A percentile compares a stretch with the other conserved stretches of the same genome.
Conservation (phyloP, 30 jellyfish, hydroid and myxozoan genomes). For the Turritopsis dohrnii region DNA sequence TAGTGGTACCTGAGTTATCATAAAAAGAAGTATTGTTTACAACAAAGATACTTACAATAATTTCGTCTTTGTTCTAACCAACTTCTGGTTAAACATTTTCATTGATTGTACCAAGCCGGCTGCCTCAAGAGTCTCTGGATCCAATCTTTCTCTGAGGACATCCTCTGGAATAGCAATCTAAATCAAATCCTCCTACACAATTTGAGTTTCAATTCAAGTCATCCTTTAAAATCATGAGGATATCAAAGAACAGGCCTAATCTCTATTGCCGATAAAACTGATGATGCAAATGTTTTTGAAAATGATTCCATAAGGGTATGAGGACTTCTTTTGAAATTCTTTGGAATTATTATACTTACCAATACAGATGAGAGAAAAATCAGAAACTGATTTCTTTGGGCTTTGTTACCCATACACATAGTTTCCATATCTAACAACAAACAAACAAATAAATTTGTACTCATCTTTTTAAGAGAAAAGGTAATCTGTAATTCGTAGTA, state of each 20-base stretch:
- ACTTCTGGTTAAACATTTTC: conserved; percentile 72
- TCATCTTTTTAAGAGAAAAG: background rate
- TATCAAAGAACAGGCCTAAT: background rate
- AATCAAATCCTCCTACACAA: background rate
- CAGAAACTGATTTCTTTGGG: conserved; percentile 59
- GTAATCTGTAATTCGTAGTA: too few relatives aligned
- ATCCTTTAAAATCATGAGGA: background rate
- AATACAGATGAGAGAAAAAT: conserved; percentile 53
- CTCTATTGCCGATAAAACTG: too few relatives aligned
- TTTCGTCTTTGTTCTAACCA: conserved; percentile 89
- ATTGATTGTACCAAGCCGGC: conserved; percentile 73
- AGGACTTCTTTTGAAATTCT: background rate
- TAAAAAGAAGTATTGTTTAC: background rate
- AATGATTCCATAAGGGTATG: too few relatives aligned
- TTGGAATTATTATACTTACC: conserved; percentile 42
- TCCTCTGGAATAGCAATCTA: conserved; percentile 73
- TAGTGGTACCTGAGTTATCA: background rate
- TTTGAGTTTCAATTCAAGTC: background rate
- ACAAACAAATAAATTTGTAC: background rate
- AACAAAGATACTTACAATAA: conserved; percentile 67
- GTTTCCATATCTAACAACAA: conserved; percentile 72
- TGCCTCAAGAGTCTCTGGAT: conserved; percentile 84
- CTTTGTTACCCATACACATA: conserved; percentile 59
- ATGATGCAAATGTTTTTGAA: too few relatives aligned
- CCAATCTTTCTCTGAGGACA: conserved; percentile 74